Evolutionary conservation across 1,140 invertebrate genomes (phyloP).

Genomic region (Brachionus koreanus): DNA sequence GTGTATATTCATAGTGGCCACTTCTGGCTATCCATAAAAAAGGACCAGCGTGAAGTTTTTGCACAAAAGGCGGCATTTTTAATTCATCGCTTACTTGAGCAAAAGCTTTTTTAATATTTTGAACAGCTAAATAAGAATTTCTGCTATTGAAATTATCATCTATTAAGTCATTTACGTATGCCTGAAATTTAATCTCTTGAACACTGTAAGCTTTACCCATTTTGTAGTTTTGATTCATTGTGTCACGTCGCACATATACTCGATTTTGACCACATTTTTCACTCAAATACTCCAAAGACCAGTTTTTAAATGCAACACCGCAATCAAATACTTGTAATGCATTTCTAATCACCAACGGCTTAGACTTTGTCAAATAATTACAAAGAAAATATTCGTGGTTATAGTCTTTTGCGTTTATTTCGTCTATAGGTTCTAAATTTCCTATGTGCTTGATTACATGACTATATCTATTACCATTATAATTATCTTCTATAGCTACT

Average conservation of each 20-base stretch:
- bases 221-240: neutral
- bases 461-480: neutral
- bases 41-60: conserved; percentile 48
- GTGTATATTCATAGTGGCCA: conserved; percentile 48
- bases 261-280: conserved; percentile 14
- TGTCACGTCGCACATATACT: neutral
- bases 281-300: neutral
- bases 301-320: neutral
- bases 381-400: neutral
- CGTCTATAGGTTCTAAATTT: neutral
- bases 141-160: conserved; percentile 44
- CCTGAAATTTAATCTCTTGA: conserved; percentile 46
- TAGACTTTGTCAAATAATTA: conserved; percentile 13
- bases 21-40: conserved; percentile 47
- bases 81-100: conserved; percentile 46
- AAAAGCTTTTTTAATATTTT: conserved; percentile 48
- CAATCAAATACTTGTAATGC: conserved; percentile 19
- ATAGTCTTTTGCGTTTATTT: neutral
- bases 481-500: neutral
- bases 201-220: conserved; percentile 46
- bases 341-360: neutral
- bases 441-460: neutral
- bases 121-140: conserved; percentile 48
- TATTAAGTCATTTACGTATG: conserved; percentile 46
- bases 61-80: conserved; percentile 47